phyloP scores from a whole-genome alignment of 2,888 invertebrate species.

The Plemyria rubiginata region DNA sequence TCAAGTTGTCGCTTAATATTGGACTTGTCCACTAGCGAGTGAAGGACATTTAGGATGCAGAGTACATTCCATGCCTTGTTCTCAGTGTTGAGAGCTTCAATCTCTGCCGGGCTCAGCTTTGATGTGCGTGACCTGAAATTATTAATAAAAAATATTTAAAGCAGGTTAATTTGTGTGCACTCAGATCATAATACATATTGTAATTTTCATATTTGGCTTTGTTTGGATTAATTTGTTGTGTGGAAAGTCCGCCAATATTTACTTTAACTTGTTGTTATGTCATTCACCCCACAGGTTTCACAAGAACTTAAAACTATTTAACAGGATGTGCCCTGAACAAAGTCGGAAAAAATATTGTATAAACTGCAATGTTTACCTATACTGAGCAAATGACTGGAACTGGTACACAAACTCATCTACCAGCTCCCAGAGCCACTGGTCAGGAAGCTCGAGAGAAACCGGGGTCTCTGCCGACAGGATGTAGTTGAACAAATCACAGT shows the following conservation, averaged over 20 bases:
- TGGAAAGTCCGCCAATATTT: too few species aligned
- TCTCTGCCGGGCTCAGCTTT: slow-evolving; percentile 92
- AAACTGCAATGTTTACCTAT: slow-evolving; percentile 69
- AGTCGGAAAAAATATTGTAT: too few species aligned
- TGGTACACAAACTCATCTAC: slow-evolving; percentile 99
- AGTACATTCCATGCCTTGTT: slow-evolving; percentile 99
- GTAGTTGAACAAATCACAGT: slow-evolving; percentile 98
- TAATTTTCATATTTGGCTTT: too few species aligned
- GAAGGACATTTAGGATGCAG: slow-evolving; percentile 98
- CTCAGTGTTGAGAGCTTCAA: slow-evolving; percentile 90
- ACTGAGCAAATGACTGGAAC: slow-evolving; percentile 96
- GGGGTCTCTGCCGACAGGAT: slow-evolving; percentile 96
- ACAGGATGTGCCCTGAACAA: too few species aligned
- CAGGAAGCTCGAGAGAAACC: slow-evolving; percentile 95
- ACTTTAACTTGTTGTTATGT: too few species aligned
- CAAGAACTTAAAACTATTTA: too few species aligned
- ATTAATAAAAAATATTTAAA: not conserved
- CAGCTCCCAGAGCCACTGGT: slow-evolving; percentile 99
- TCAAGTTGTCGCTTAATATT: slow-evolving; percentile 99
- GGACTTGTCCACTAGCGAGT: slow-evolving; percentile 98
- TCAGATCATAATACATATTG: too few species aligned
- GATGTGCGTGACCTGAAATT: slow-evolving; percentile 83
- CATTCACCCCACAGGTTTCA: too few species aligned
- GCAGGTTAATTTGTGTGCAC: too few species aligned
- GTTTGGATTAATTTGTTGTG: too few species aligned